A percentile compares a stretch with the other conserved stretches of the same genome.
These are phyloP conservation scores for Papilio gigon DNA, from an alignment of 2,888 invertebrate genomes.

Conservation along the genomic window DNA sequence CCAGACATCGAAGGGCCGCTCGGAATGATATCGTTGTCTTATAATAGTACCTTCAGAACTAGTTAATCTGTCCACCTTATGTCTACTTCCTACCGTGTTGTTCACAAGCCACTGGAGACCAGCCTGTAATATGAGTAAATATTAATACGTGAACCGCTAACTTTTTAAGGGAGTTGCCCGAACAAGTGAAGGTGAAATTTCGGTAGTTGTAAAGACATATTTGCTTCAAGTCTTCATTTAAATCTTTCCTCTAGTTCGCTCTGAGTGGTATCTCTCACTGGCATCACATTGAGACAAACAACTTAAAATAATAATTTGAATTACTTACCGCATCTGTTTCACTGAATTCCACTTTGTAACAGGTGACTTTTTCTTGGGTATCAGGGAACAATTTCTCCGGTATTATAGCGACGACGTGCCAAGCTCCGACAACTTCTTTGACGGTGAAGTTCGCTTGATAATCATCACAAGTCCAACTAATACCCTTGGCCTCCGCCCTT, in stretches of 20 bases:
- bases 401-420: conserved; percentile 71
- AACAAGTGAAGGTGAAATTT: too few species aligned
- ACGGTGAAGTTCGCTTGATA: conserved; percentile 65
- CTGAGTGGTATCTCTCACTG: too few species aligned
- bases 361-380: conserved; percentile 56
- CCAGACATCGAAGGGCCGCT: conserved; percentile 71
- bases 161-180: too few species aligned
- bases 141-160: not conserved
- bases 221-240: too few species aligned
- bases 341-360: conserved; percentile 69
- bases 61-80: conserved; percentile 48
- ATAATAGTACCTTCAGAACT: conserved; percentile 58
- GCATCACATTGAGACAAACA: too few species aligned
- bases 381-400: conserved; percentile 69
- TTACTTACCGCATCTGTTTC: conserved; percentile 72
- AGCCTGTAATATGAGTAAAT: conserved; percentile 52
- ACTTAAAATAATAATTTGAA: not conserved
- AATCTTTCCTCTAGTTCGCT: too few species aligned
- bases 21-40: conserved; percentile 66
- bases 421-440: conserved; percentile 61
- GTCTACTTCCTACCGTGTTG: conserved; percentile 52
- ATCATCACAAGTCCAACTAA: conserved; percentile 56
- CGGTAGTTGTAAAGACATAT: too few species aligned
- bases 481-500: conserved; percentile 49
- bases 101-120: conserved; percentile 70